These are phyloP conservation scores for Chrysotoxum bicinctum DNA, from an alignment of 2,888 invertebrate species.

Conservation along the genomic window DNA sequence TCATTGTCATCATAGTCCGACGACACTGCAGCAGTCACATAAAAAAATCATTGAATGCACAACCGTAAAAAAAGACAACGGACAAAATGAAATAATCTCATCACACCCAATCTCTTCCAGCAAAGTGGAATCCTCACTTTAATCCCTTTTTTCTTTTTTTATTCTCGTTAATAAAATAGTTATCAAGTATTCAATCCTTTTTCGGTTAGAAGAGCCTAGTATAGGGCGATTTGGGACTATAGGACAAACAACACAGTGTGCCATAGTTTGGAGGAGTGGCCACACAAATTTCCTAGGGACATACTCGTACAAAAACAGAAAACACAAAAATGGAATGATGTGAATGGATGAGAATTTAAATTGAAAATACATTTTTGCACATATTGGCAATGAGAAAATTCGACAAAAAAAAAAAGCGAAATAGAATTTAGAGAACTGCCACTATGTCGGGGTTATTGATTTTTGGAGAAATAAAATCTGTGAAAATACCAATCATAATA, in stretches of 20 bases:
- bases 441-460: slow-evolving; percentile 22
- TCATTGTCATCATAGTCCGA: slow-evolving; percentile 43
- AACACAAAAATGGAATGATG: slow-evolving; percentile 12
- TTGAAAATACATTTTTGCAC: slow-evolving; percentile 58
- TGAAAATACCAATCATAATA: slow-evolving; percentile 36
- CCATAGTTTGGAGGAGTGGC: not conserved
- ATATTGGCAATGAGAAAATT: slow-evolving; percentile 6
- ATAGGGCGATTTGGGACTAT: not conserved
- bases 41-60: slow-evolving; percentile 36
- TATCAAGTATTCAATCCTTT: slow-evolving; percentile 49
- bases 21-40: not conserved
- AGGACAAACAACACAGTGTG: not conserved
- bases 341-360: slow-evolving; percentile 59
- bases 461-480: slow-evolving; percentile 49
- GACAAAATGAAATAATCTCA: slow-evolving; percentile 28
- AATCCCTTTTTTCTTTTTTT: not conserved
- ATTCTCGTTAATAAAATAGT: slow-evolving; percentile 30
- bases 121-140: slow-evolving; percentile 10
- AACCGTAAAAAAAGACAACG: not conserved
- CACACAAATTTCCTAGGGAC: not conserved
- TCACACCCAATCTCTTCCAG: slow-evolving; percentile 34
- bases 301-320: not conserved
- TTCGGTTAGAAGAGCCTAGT: slow-evolving; percentile 33
- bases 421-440: slow-evolving; percentile 1
- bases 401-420: not conserved